phyloP scores from a whole-genome alignment of 2,888 invertebrate species.

The Nowickia ferox region DNA sequence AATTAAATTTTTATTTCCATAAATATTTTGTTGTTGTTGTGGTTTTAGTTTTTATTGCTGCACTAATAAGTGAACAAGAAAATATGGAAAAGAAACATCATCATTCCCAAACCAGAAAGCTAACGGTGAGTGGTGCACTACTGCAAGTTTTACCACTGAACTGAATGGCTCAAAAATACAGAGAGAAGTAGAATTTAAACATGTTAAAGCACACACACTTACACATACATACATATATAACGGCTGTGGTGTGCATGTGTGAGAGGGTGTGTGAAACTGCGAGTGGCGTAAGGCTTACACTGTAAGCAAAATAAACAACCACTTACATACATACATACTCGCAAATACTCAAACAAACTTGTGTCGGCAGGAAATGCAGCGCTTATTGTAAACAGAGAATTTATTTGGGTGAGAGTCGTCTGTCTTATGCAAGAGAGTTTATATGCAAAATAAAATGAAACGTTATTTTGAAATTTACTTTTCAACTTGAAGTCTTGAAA shows the following conservation, averaged over 20 bases:
- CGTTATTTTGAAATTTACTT: background rate
- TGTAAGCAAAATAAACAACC: constrained; percentile 40
- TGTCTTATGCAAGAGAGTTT: constrained; percentile 21
- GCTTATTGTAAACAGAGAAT: constrained; percentile 67
- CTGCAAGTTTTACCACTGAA: constrained; percentile 64
- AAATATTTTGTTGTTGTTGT: constrained; percentile 27
- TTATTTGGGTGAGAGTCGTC: constrained; percentile 5
- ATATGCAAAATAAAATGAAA: constrained; percentile 5
- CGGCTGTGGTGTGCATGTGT: background rate
- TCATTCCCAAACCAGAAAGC: constrained; percentile 54
- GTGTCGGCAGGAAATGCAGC: constrained; percentile 60
- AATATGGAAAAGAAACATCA: constrained; percentile 24
- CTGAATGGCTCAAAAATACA: constrained; percentile 23
- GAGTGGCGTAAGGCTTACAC: background rate
- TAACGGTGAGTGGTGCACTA: constrained; percentile 54
- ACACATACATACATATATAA: constrained; percentile 25
- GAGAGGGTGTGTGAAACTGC: background rate
- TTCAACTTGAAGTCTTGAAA: background rate
- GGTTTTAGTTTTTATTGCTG: constrained; percentile 57
- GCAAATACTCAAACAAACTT: constrained; percentile 28
- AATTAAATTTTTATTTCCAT: constrained; percentile 36
- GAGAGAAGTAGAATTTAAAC: constrained; percentile 27
- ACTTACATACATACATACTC: background rate
- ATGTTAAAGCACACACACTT: background rate
- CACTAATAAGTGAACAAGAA: constrained; percentile 51